These are phyloP conservation scores for Episyrphus balteatus DNA, from an alignment of 1,140 invertebrate genomes.

Conservation along the genomic window DNA sequence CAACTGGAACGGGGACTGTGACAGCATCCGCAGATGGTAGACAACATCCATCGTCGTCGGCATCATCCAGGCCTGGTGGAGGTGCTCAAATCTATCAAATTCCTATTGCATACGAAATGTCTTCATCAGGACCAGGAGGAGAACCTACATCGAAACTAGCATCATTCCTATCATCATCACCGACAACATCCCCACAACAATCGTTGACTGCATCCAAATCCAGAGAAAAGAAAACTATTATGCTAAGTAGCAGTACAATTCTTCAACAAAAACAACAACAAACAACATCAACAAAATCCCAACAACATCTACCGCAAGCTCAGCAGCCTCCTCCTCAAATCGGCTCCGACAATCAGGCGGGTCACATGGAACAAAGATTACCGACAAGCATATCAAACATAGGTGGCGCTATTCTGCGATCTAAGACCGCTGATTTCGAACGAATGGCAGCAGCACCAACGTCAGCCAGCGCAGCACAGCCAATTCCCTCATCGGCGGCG, in stretches of 20 bases:
- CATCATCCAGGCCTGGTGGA: no score
- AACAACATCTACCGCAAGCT: neutral
- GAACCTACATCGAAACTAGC: neutral
- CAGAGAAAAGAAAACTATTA: neutral
- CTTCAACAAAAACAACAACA: no score
- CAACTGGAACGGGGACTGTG: no score
- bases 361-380: constrained; percentile 25
- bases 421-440: constrained; percentile 57
- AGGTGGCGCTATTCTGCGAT: constrained; percentile 52
- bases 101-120: neutral
- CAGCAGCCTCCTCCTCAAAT: neutral
- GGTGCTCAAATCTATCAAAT: neutral
- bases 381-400: constrained; percentile 53
- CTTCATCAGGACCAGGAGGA: neutral
- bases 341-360: neutral
- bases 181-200: neutral
- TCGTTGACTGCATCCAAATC: neutral
- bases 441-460: constrained; percentile 37
- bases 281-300: neutral
- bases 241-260: no score
- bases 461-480: neutral
- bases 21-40: no score
- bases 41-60: no score
- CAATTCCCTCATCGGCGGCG: neutral
- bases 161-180: neutral